Base-by-base conservation (phyloP, 2,888 invertebrate species). In the Allygus modestus region DNA sequence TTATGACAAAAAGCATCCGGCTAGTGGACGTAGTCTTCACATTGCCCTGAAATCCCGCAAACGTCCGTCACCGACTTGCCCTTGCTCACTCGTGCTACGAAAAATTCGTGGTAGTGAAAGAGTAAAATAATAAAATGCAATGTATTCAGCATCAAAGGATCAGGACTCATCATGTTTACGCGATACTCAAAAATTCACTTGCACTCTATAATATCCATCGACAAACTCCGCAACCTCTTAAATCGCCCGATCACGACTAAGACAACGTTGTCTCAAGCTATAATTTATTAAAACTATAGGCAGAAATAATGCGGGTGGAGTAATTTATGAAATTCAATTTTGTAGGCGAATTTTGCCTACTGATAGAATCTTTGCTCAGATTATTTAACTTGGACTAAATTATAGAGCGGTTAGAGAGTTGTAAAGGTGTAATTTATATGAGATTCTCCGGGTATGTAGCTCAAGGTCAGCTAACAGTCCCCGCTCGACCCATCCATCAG, bases 401-500 rank as follows among this genome's bases (percentile, higher is more conserved):
- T 46, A 17, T 46, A 46, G 46, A 46, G 46, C 46, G 46, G 46
- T 46, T 46, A 12, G 17, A 12, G 17, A 46, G 12, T 46, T 46
- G n/a, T 46, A 17, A 17, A 46, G 46, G 46, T 46, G 46, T 46
- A 46, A 46, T 15, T 46, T 46, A 2, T 17, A 46, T 15, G 12
- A n/a, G 46, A 15, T 46, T 17, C 46, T 12, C 46, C 46, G 9
- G 1, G 46, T 17, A 46, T 46, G 46, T 46, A 17, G 46, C 7
- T 46, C 12, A 46, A 46, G 46, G 46, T 54, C 54, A 54, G 46
- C 46, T 46, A 46, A 46, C 54, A 54, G 54, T 54, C 5, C 54
- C 54, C 23, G 54, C 54, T 46, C 15, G 9, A 15, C 46, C 46
- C 46, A 46, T 46, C 46, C 46, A 46, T 46, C 46, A 15, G 9